Percentiles rank a stretch among this genome's conserved stretches.
Evolutionary conservation across 2,113 vertebrate genomes (phyloP).

Genomic region (Ranitomeya imitator): DNA sequence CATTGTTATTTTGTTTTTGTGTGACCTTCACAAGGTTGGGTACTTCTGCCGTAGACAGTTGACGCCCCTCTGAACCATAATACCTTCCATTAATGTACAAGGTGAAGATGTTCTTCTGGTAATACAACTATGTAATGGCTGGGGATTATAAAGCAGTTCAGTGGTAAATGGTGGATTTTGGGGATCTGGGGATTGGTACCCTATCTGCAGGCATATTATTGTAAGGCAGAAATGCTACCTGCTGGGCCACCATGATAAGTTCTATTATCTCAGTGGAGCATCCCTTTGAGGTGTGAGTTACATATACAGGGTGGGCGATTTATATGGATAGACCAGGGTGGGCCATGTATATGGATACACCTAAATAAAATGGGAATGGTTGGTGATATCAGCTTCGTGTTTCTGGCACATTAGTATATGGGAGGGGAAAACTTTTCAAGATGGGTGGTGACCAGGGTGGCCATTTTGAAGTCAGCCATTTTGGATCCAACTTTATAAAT

Average conservation of each 20-base stretch:
- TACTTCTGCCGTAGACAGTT: not conserved
- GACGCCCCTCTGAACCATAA: not conserved
- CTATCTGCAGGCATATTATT: not conserved
- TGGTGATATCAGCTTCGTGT: no score
- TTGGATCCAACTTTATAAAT: no score
- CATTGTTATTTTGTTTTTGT: no score
- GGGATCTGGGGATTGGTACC: not conserved
- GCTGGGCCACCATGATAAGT: not conserved
- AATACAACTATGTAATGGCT: not conserved
- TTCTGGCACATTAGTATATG: no score
- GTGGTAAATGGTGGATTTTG: not conserved
- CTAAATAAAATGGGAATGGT: no score
- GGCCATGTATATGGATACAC: no score
- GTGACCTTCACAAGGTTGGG: not conserved
- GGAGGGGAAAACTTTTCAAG: no score
- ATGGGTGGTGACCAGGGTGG: no score
- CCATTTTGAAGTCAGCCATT: no score
- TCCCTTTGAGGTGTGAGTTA: not conserved
- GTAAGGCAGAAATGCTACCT: not conserved
- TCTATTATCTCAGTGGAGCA: not conserved
- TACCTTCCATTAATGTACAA: not conserved
- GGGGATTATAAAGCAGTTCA: not conserved
- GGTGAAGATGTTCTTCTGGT: not conserved
- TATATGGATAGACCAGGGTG: no score
- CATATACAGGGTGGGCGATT: no score